Base-by-base conservation (phyloP, 1,140 invertebrate species). In the Varroa destructor region DNA sequence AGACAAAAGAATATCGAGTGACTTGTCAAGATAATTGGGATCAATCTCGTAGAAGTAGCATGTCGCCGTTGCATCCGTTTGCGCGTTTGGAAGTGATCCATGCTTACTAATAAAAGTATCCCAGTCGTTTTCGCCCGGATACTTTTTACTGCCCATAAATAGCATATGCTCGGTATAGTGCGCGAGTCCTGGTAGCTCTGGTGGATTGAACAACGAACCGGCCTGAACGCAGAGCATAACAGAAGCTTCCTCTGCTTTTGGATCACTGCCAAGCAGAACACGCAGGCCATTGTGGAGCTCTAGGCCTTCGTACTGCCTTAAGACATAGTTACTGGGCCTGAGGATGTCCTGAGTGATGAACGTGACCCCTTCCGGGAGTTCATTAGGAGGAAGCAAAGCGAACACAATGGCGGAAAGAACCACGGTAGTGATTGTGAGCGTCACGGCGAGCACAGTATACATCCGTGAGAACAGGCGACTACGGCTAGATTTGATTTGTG, bases 91-190 rank as follows among this genome's bases (percentile, higher is more conserved):
- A 12, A 67, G 46, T 10, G 61, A 43, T 67, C 61, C 61, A 46
- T 67, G 61, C 61, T 67, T 78, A 74, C 74, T 79, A 5, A 83
- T 74, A 74, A 81, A 83, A 77, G 81, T 46, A 37, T 67, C 61
- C 14, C 40, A 46, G 14, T 40, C 61, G 76, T 81, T 81, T 70
- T 81, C 80, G 55, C 77, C 75, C 8, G 79, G 79, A 72, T 79
- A 81, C 72, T 79, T 80, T 67, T 67, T 67, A 37, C 61, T 67
- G 5, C 61, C 61, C 61, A 67, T 67, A 46, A 67, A 67, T 5
- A 67, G 14, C 61, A 67, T 67, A 8, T 67, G 61, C 61, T 67
- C 61, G 37, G 61, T 67, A 37, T 43, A 67, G 8, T 67, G 61
- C 37, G 61, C 61, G 12, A 67, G 36, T 3, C 61, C 61, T 40